phyloP scores from a whole-genome alignment of 2,888 invertebrate species.

The Hypomecis atomaria region DNA sequence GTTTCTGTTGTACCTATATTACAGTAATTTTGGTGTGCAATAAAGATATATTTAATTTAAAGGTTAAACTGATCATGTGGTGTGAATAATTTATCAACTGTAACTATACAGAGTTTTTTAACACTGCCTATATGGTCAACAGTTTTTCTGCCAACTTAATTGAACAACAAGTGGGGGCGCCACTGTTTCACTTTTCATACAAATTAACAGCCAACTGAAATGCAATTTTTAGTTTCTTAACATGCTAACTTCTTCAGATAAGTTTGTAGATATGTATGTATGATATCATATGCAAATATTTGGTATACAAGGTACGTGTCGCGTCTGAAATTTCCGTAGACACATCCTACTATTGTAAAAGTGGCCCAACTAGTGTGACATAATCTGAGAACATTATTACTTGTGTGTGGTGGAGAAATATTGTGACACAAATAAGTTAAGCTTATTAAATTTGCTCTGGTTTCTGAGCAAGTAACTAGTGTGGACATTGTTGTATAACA shows the following conservation, averaged over 20 bases:
- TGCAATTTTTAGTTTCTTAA: background rate
- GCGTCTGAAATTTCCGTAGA: slow-evolving; percentile 24
- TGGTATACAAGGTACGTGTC: slow-evolving; percentile 20
- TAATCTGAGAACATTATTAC: slow-evolving; percentile 10
- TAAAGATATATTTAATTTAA: too few relatives aligned
- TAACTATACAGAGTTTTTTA: slow-evolving; percentile 11
- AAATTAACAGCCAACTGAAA: background rate
- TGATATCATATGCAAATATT: slow-evolving; percentile 37
- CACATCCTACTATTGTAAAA: slow-evolving; percentile 9
- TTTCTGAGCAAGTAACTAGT: slow-evolving; percentile 8
- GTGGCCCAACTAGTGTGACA: slow-evolving; percentile 13
- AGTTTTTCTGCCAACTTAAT: background rate
- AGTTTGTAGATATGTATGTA: slow-evolving; percentile 5
- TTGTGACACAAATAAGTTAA: slow-evolving; percentile 25
- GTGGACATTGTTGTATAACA: background rate
- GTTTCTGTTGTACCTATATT: too few relatives aligned
- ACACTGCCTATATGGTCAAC: background rate
- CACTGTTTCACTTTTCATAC: background rate
- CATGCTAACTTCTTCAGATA: background rate
- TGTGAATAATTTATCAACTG: slow-evolving; percentile 23
- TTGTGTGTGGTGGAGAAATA: slow-evolving; percentile 13
- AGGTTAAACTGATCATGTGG: slow-evolving; percentile 10
- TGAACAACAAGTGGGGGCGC: background rate
- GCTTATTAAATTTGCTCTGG: slow-evolving; percentile 25
- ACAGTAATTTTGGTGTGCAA: too few relatives aligned